Base-by-base conservation (phyloP, 2,113 vertebrate genomes). In the Corvus hawaiiensis region DNA sequence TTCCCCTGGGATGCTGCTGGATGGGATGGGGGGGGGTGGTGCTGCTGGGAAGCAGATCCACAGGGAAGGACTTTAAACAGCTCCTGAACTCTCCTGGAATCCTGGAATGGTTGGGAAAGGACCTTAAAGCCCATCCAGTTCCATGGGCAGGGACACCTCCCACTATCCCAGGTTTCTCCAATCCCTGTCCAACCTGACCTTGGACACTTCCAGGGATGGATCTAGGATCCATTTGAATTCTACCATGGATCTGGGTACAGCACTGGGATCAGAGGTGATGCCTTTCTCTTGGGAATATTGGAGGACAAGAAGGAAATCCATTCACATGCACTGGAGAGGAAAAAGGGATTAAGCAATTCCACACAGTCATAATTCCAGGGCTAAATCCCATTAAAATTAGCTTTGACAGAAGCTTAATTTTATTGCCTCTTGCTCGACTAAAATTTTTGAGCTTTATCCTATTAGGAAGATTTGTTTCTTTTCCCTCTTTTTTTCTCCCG, bases 371-470 rank as follows among this genome's bases (percentile, higher is more conserved):
- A 55, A 95, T 87, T 94, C 68, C 55, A 48, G 52, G 48, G 56
- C 87, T 84, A 77, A 89, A 90, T 23, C 83, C 82, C 80, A 39
- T 94, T 89, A 78, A 90, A 94, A 93, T 62, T 4, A 63, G 48
- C 80, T 91, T 81, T 83, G 92, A 52, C 62, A 48, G 58, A 35
- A 84, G 74, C 74, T 87, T 93, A 43, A 78, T 95, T 95, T 89
- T 51, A 58, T 73, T 74, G 58, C 93, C 37, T 74, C 81, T 84
- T 64, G 24, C 64, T 24, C 32, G 21, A 63, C 61, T 73, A 20
- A 74, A 22, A 55, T 39, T 68, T 49, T 52, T 55, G 48, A 76
- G 63, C 58, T 89, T 66, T 77, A 69, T 74, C 84, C 80, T 22
- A 35, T 89, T 82, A 87, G 73, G 58, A 19, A 92, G 88, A 86